A percentile compares a stretch with the other conserved stretches of the same genome.
phyloP scores from a whole-genome alignment of 2,113 vertebrate species.

The Hyperopisus bebe region DNA sequence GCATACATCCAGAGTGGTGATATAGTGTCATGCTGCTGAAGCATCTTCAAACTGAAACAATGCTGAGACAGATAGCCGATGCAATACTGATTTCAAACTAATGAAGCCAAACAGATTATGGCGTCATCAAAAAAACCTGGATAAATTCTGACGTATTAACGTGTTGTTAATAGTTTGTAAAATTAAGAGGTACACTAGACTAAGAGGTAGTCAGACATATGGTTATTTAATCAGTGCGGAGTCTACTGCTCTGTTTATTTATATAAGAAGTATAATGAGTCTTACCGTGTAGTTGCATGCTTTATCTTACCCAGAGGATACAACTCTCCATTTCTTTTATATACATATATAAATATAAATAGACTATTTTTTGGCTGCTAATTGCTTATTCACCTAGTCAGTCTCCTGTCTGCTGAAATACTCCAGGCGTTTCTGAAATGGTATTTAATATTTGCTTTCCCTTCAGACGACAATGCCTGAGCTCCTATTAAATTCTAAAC shows the following conservation, averaged over 20 bases:
- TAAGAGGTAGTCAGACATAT: background rate
- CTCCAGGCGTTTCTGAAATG: background rate
- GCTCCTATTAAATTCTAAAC: background rate
- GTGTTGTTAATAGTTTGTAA: background rate
- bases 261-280: background rate
- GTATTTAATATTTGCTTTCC: background rate
- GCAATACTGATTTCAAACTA: background rate
- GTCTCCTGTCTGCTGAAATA: background rate
- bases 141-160: background rate
- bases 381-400: slow-evolving; percentile 37
- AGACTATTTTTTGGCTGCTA: background rate
- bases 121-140: background rate
- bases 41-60: background rate
- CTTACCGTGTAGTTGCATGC: slow-evolving; percentile 67
- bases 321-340: slow-evolving; percentile 57
- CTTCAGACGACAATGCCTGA: background rate
- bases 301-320: slow-evolving; percentile 58
- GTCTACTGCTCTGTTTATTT: background rate
- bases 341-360: background rate
- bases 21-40: background rate
- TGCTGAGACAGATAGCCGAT: background rate
- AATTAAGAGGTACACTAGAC: background rate
- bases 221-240: background rate
- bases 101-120: background rate
- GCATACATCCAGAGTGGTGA: background rate